Evolutionary conservation across 2,888 invertebrate genomes (phyloP).

Genomic region (Polymixis lichenea): DNA sequence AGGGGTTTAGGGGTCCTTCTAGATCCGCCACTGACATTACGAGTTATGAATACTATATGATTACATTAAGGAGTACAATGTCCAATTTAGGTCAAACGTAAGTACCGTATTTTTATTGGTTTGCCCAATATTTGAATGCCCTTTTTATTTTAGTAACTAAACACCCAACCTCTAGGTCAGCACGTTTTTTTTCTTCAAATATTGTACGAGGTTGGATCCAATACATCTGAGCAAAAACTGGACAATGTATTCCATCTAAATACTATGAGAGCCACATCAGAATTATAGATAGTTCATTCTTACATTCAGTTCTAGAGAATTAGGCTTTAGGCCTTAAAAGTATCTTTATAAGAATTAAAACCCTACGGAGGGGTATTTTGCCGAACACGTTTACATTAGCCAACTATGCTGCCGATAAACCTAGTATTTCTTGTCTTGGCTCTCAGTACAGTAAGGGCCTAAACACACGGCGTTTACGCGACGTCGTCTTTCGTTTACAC

Average conservation of each 20-base stretch:
- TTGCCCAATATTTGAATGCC: not conserved
- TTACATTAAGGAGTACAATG: conserved; percentile 21
- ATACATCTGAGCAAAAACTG: conserved; percentile 17
- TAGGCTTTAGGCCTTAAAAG: conserved; percentile 12
- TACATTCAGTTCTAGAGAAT: conserved; percentile 21
- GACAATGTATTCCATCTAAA: conserved; percentile 10
- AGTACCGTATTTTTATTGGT: not conserved
- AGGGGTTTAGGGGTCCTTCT: not conserved
- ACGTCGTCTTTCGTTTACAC: not conserved
- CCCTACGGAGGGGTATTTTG: conserved; percentile 9
- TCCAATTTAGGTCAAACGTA: conserved; percentile 17
- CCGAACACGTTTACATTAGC: conserved; percentile 20
- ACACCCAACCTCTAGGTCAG: not conserved
- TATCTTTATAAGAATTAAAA: conserved; percentile 25
- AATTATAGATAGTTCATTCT: conserved; percentile 19
- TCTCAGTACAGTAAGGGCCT: conserved; percentile 31
- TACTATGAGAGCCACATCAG: conserved; percentile 39
- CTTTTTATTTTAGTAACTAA: not conserved
- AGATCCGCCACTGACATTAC: conserved; percentile 7
- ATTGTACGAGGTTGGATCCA: not conserved
- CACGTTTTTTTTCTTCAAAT: not conserved
- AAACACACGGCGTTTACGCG: not conserved
- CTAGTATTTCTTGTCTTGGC: conserved; percentile 35
- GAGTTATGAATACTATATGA: not conserved
- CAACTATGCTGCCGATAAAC: conserved; percentile 36